Conservation (phyloP, 2,113 vertebrate genomes). For the Carassius gibelio region DNA sequence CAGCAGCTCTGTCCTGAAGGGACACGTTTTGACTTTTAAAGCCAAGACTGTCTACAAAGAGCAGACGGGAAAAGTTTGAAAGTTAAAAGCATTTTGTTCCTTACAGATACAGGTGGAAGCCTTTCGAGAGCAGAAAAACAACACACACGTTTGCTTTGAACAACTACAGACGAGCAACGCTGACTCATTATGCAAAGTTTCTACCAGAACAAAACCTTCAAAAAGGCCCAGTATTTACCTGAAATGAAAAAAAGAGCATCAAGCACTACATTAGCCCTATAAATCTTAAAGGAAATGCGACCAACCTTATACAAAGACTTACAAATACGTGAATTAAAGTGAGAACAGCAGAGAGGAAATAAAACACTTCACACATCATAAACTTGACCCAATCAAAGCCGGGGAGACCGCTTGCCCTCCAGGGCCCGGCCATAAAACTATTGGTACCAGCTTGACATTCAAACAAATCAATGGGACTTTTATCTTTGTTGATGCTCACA, state of each 20-base stretch:
- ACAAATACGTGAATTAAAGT: constrained; percentile 26
- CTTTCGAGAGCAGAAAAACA: constrained; percentile 13
- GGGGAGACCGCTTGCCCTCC: background rate
- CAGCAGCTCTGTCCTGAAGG: constrained; percentile 52
- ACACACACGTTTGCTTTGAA: constrained; percentile 29
- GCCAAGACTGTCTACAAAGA: constrained; percentile 35
- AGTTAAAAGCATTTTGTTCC: constrained; percentile 20
- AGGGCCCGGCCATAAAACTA: constrained; percentile 10
- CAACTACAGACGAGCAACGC: background rate
- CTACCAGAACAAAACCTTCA: constrained; percentile 21
- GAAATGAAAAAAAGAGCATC: background rate
- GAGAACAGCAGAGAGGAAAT: constrained; percentile 37
- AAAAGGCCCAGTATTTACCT: constrained; percentile 1
- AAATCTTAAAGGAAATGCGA: constrained; percentile 29
- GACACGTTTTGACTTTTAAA: constrained; percentile 56
- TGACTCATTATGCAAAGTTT: constrained; percentile 42
- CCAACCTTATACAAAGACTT: constrained; percentile 42
- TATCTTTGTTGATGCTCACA: constrained; percentile 62
- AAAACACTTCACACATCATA: constrained; percentile 44
- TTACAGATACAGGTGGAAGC: constrained; percentile 42
- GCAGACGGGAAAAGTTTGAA: constrained; percentile 3
- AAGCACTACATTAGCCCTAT: background rate
- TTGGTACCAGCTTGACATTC: constrained; percentile 45
- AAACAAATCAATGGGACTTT: constrained; percentile 62
- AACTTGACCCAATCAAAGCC: constrained; percentile 47